phyloP scores from a whole-genome alignment of 1,140 invertebrate genomes.

The Drosophila biarmipes region DNA sequence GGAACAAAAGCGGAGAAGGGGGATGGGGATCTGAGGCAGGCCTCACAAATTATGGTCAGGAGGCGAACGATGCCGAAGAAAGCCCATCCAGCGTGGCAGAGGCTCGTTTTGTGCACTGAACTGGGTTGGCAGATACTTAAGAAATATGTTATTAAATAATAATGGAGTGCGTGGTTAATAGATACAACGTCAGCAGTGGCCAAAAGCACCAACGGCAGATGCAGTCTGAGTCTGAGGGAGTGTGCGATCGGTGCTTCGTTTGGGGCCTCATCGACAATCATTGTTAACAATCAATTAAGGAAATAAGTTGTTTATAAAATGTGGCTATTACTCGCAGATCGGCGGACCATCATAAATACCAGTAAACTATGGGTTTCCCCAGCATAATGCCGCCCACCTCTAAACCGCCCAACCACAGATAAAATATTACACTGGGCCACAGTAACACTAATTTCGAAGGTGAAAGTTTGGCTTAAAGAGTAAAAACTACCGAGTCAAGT shows the following conservation, averaged over 20 bases:
- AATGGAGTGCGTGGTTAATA: constrained; percentile 83
- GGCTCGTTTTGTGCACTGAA: constrained; percentile 78
- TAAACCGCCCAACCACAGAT: constrained; percentile 3
- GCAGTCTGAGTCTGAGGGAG: constrained; percentile 68
- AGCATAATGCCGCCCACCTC: constrained; percentile 17
- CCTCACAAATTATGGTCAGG: constrained; percentile 79
- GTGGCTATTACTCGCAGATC: constrained; percentile 74
- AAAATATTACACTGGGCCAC: constrained; percentile 57
- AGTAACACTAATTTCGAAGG: constrained; percentile 10
- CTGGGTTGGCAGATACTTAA: constrained; percentile 83
- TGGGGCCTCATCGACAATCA: constrained; percentile 63
- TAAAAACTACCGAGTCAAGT: background rate
- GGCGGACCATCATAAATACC: constrained; percentile 67
- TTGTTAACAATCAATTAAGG: constrained; percentile 84
- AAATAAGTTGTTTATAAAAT: constrained; percentile 84
- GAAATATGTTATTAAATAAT: constrained; percentile 84
- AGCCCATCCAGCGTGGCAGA: constrained; percentile 35
- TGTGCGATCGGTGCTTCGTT: constrained; percentile 58
- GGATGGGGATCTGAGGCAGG: constrained; percentile 47
- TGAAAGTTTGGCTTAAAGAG: constrained; percentile 15
- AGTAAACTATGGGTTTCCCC: constrained; percentile 60
- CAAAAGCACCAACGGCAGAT: constrained; percentile 46
- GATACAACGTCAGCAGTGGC: constrained; percentile 69
- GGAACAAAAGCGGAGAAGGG: constrained; percentile 11
- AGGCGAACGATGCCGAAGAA: constrained; percentile 44